Evolutionary conservation across 2,113 vertebrate genomes (phyloP), one percentile per base, ranked within the genome.

Genomic region (Chionomys nivalis): DNA sequence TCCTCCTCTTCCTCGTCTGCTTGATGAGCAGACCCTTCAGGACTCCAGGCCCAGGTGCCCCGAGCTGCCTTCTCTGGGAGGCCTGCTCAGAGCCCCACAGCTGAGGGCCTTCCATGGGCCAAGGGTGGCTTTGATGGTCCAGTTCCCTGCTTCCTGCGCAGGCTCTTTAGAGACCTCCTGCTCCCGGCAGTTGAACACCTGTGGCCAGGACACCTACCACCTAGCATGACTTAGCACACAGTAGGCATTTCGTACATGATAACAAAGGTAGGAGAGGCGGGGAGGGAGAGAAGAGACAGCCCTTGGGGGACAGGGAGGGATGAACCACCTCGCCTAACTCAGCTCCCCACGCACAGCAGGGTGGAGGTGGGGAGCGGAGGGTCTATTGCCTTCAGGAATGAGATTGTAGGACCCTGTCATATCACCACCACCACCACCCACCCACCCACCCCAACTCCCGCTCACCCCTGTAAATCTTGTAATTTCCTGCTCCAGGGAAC

Each of bases 401-500:
- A 94, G 75, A 93, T 87, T 97, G 70, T 96, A 95, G 97, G 95
- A 87, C 95, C 77, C 0, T 90, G 94, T 87, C 65, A 5, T 94
- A 72, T 36, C 3, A 36, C 10, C 68, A 3, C 98, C 97, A 61
- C 16, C 42, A n/a, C n/a, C n/a, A n/a, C n/a, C n/a, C n/a, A 23
- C 96, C 94, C 61, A 7, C 11, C n/a, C 96, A 8, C 98, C 97
- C 68, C n/a, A n/a, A n/a, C n/a, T n/a, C n/a, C 16, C 42, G 26
- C 96, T 94, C 61, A 7, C 17, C n/a, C 96, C 95, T 97, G 75
- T 98, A 98, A 98, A 97, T 98, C 97, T 97, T 98, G 97, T 98
- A 98, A 98, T 98, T 98, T 98, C 98, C 94, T 98, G 98, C 98
- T 98, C 97, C 96, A 98, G 97, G 98, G 97, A 97, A 98, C 98